Conservation (phyloP, 2,113 vertebrate species). For the Apistogramma diplotaenia region DNA sequence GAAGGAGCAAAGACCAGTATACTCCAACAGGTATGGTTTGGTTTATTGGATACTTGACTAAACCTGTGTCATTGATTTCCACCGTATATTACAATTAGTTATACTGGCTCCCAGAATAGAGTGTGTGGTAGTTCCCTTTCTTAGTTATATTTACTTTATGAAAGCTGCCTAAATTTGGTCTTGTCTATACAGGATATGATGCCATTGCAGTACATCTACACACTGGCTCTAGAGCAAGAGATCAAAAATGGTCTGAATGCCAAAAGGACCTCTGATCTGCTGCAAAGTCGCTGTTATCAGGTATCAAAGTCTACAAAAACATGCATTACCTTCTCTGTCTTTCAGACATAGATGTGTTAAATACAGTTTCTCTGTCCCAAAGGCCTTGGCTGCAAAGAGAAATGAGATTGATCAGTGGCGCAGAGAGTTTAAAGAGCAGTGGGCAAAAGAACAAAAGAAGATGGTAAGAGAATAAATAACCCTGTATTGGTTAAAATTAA, state of each 20-base stretch:
- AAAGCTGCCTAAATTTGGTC: neutral
- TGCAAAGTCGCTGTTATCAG: constrained; percentile 88
- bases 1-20: constrained; percentile 80
- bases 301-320: constrained; percentile 37
- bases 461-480: constrained; percentile 76
- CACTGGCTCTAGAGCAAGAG: constrained; percentile 86
- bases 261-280: constrained; percentile 69
- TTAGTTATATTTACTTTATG: neutral
- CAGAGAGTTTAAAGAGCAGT: constrained; percentile 93
- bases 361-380: constrained; percentile 11
- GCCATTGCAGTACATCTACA: constrained; percentile 86
- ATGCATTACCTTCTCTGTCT: neutral
- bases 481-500: neutral
- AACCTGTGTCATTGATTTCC: neutral
- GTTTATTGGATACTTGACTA: neutral
- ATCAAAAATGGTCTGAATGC: constrained; percentile 74
- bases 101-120: neutral
- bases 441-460: constrained; percentile 83
- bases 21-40: constrained; percentile 80
- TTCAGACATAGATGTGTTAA: neutral
- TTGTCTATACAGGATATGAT: constrained; percentile 77
- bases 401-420: constrained; percentile 93
- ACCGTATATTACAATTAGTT: neutral
- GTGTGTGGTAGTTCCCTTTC: neutral
- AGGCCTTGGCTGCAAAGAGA: constrained; percentile 86